phyloP scores from a whole-genome alignment of 1,140 invertebrate genomes.

The Dendrolimus punctatus region DNA sequence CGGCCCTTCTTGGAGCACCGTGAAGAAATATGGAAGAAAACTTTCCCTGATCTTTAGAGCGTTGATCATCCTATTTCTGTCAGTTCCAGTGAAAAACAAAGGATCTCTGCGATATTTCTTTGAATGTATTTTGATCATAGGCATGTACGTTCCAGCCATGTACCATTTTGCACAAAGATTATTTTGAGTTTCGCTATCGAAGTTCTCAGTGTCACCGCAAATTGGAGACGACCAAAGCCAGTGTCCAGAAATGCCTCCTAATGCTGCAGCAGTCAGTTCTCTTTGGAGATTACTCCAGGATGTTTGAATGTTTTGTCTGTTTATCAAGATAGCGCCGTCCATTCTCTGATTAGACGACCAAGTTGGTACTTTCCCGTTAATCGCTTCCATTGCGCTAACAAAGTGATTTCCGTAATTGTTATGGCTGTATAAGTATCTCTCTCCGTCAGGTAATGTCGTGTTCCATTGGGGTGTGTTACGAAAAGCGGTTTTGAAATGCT shows the following conservation, averaged over 20 bases:
- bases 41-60: conserved; percentile 35
- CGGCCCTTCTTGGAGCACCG: conserved; percentile 47
- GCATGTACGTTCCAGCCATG: conserved; percentile 48
- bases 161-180: conserved; percentile 62
- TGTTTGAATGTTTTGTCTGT: conserved; percentile 43
- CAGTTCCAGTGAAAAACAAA: conserved; percentile 34
- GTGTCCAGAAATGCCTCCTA: conserved; percentile 53
- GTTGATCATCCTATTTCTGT: conserved; percentile 28
- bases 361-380: conserved; percentile 18
- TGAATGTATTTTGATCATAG: conserved; percentile 50
- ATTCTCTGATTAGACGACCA: conserved; percentile 40
- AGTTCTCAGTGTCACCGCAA: conserved; percentile 51
- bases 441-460: conserved; percentile 19
- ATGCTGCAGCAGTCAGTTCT: conserved; percentile 42
- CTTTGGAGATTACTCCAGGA: conserved; percentile 44
- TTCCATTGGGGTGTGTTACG: conserved; percentile 47
- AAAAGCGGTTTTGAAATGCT: conserved; percentile 48
- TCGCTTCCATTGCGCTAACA: conserved; percentile 21
- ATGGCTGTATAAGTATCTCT: conserved; percentile 36
- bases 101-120: conserved; percentile 36
- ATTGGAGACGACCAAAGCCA: conserved; percentile 54
- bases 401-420: conserved; percentile 46
- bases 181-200: conserved; percentile 25
- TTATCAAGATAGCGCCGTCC: conserved; percentile 28
- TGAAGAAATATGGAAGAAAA: conserved; percentile 51